phyloP scores from a whole-genome alignment of 2,888 invertebrate species.

The Megalurothrips usitatus region DNA sequence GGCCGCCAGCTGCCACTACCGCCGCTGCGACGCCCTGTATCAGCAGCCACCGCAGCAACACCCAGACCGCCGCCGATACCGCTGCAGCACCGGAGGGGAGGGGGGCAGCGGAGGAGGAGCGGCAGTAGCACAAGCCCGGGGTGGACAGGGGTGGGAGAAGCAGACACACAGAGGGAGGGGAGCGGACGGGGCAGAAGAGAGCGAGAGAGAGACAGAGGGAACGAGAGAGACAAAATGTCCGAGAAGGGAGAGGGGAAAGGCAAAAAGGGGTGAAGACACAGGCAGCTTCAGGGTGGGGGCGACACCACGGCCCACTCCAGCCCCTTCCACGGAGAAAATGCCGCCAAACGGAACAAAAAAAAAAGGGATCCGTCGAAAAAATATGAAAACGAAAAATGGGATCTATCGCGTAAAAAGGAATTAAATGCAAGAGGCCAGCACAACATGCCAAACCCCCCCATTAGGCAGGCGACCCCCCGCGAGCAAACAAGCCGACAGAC shows the following conservation, averaged over 20 bases:
- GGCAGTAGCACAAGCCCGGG: background rate
- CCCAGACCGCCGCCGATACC: background rate
- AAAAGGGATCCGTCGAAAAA: background rate
- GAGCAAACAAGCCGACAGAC: no score
- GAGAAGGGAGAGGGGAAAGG: background rate
- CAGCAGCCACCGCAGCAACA: slow-evolving; percentile 2
- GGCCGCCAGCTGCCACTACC: background rate
- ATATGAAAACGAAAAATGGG: no score
- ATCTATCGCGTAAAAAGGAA: no score
- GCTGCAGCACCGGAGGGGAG: background rate
- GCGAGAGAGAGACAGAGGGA: background rate
- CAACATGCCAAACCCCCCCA: no score
- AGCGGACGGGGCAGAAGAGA: background rate
- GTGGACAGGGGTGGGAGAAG: slow-evolving; percentile 18
- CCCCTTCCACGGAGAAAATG: background rate
- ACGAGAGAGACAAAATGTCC: background rate
- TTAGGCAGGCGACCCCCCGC: no score
- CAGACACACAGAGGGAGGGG: background rate
- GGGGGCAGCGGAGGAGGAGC: background rate
- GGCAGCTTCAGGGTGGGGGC: background rate
- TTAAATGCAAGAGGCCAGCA: no score
- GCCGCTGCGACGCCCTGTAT: background rate
- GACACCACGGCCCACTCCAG: slow-evolving; percentile 8
- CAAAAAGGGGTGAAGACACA: slow-evolving; percentile 3
- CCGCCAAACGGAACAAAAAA: background rate